Percentiles rank a stretch among this genome's conserved stretches.
Evolutionary conservation across 2,888 invertebrate genomes (phyloP).

Genomic region (Seira ritae): DNA sequence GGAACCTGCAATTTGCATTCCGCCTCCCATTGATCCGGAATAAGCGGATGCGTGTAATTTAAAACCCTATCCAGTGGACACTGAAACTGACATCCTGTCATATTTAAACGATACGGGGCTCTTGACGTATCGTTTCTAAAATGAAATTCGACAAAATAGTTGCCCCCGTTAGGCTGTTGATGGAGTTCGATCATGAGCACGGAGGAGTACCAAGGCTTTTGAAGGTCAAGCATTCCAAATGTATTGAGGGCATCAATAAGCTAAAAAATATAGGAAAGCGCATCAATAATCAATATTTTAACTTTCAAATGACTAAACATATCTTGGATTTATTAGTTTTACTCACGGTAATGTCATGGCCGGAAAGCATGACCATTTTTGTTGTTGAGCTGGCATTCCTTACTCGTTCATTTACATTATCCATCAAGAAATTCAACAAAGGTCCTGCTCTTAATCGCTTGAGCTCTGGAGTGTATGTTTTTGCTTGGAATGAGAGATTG

Average conservation of each 20-base stretch:
- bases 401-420: conserved; percentile 53
- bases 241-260: conserved; percentile 57
- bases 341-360: conserved; percentile 56
- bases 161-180: conserved; percentile 24
- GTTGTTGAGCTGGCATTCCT: conserved; percentile 29
- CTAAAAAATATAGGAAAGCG: conserved; percentile 15
- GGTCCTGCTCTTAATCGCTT: conserved; percentile 53
- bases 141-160: conserved; percentile 41
- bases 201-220: conserved; percentile 51
- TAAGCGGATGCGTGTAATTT: conserved; percentile 38
- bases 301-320: not conserved
- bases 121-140: conserved; percentile 55
- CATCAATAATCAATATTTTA: not conserved
- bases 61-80: conserved; percentile 55
- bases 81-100: conserved; percentile 59
- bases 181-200: conserved; percentile 63
- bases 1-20: conserved; percentile 38
- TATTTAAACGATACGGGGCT: conserved; percentile 47
- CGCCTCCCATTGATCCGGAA: conserved; percentile 56
- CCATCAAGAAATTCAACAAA: conserved; percentile 40
- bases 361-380: conserved; percentile 58
- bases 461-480: conserved; percentile 53
- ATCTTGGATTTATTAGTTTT: not conserved
- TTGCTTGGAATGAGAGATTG: conserved; percentile 53
- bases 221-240: conserved; percentile 55